Base-by-base conservation (phyloP, 1,140 invertebrate species). In the Drosophila sproati region DNA sequence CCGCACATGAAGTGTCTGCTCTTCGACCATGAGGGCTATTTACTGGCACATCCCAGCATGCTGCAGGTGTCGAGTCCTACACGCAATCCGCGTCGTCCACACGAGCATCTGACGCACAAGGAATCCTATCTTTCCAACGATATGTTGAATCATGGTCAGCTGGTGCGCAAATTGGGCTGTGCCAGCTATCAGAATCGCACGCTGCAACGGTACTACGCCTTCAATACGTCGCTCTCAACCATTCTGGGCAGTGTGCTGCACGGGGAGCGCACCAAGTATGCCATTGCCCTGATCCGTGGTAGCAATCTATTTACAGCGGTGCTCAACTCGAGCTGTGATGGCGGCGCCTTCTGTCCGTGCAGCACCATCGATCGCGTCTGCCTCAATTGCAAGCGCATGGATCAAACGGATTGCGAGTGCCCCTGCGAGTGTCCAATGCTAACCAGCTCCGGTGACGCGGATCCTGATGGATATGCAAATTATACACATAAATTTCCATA, bases 381-480 rank as follows among this genome's bases (percentile, higher is more conserved):
- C 91, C 93, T 99, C 3, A 98, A 98, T 90, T 99, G 98, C 91
- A 96, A 98, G 92, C 94, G 97, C 20, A 98, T 98, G 97, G 98
- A 98, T 91, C 97, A 98, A 93, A 97, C 95, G 4, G 97, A 98
- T 80, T 98, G 98, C 82, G 98, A 99, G 92, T 99, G 98, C 93
- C 98, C 98, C 0, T 99, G 98, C 92, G 98, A 99, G 92, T 99
- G 98, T 92, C 96, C 95, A 10, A 93, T 98, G 35, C 95, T 94
- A 77, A 59, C 93, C 79, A 66, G 68, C 43, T 60, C 48, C n/a
- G 77, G 55, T 0, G 43, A 43, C 20, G 41, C 37, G 79, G 37
- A 59, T 83, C 12, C 64, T 3, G 73, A 85, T 12, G 70, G 56
- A 5, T 92, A 78, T 70, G 69, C 77, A 8, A 92, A 92, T 47